Evolutionary conservation across 2,797 vertebrate genomes (phyloP).

Genomic region (Mergus octosetaceus): DNA sequence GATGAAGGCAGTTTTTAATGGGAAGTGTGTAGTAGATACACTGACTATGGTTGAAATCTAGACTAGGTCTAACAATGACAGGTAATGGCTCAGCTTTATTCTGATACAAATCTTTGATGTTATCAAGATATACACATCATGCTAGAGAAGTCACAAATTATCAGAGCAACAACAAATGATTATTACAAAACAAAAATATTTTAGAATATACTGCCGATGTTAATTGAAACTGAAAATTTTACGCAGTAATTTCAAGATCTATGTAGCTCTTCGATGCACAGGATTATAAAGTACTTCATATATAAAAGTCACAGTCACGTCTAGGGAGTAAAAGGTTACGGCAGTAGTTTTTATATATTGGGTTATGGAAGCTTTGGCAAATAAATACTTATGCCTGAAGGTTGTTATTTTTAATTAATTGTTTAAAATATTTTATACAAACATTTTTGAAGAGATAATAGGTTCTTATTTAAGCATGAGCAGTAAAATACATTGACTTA

Average conservation of each 20-base stretch:
- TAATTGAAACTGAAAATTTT: not conserved
- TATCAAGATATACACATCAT: not conserved
- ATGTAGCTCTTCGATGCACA: not conserved
- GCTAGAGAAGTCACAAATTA: not conserved
- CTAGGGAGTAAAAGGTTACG: not conserved
- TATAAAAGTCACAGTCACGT: not conserved
- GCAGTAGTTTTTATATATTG: not conserved
- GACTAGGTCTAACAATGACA: not conserved
- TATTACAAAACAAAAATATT: not conserved
- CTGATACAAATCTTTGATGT: not conserved
- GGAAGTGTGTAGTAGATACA: not conserved
- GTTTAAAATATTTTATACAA: not conserved
- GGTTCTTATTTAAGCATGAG: not conserved
- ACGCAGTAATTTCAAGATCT: not conserved
- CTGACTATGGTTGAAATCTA: not conserved
- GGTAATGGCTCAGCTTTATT: not conserved
- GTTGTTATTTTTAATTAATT: fast-evolving
- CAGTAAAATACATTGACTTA: not conserved
- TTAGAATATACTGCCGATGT: not conserved
- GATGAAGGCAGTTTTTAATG: not conserved
- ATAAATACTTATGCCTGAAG: not conserved
- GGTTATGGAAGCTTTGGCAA: not conserved
- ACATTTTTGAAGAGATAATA: not conserved
- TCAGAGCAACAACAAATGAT: not conserved
- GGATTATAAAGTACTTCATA: not conserved